A percentile compares a stretch with the other conserved stretches of the same genome.
These are phyloP conservation scores for Eulemur coronatus DNA, from an alignment of 2,797 vertebrate species.

Conservation along the genomic window DNA sequence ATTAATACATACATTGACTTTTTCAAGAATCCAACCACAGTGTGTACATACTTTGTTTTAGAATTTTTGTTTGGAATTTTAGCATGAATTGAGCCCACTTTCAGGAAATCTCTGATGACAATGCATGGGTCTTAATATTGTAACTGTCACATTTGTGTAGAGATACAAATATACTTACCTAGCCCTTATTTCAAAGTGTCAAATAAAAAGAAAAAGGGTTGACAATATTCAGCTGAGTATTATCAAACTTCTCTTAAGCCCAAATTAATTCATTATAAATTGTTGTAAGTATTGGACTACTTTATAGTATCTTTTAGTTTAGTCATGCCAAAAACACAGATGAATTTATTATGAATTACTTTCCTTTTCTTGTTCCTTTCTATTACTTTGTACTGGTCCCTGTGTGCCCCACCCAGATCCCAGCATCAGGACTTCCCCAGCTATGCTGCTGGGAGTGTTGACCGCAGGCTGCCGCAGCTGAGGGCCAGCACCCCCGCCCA, in stretches of 20 bases:
- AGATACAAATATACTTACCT: neutral
- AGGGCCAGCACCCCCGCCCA: neutral
- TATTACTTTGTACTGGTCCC: neutral
- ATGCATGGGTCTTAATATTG: neutral
- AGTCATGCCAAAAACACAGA: neutral
- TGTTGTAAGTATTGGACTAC: neutral
- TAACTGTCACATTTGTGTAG: neutral
- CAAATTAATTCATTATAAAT: constrained; percentile 1
- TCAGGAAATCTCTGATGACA: neutral
- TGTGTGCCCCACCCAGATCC: neutral
- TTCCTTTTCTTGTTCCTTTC: neutral
- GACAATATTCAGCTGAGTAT: neutral
- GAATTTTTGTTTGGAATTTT: neutral
- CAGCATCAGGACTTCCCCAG: neutral
- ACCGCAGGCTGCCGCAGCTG: neutral
- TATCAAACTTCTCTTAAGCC: neutral
- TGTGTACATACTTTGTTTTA: neutral
- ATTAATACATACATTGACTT: neutral
- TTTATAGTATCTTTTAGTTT: neutral
- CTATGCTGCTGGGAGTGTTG: neutral
- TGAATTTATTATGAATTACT: neutral
- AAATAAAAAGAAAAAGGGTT: neutral
- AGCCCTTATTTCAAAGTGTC: neutral
- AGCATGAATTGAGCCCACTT: neutral
- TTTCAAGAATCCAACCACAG: neutral